Conservation (phyloP, 2,113 vertebrate genomes). For the Xiphophorus couchianus region DNA sequence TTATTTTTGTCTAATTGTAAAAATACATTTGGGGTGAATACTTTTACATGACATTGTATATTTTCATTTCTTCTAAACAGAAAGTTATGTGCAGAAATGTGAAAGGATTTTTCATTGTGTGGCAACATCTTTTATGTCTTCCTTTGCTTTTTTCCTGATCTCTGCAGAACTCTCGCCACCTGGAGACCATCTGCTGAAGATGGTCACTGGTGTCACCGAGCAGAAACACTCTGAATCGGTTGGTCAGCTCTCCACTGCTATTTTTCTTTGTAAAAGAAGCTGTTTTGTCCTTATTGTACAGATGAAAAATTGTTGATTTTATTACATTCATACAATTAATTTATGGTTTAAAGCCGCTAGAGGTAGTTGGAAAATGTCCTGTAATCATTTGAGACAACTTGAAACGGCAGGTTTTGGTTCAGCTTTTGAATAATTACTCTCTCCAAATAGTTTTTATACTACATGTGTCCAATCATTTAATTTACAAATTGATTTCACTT, state of each 20-base stretch:
- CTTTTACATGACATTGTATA: not conserved
- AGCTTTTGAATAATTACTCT: too few relatives aligned
- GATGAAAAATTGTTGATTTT: not conserved
- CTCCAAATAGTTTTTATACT: too few relatives aligned
- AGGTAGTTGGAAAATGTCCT: not conserved
- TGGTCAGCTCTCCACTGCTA: conserved; percentile 12
- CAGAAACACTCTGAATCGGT: conserved; percentile 58
- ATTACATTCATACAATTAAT: not conserved
- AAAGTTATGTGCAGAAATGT: not conserved
- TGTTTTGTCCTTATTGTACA: not conserved
- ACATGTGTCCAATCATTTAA: too few relatives aligned
- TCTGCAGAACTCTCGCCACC: conserved; percentile 79
- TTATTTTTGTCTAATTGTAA: not conserved
- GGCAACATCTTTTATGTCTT: not conserved
- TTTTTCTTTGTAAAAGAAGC: not conserved
- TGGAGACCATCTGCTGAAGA: conserved; percentile 84
- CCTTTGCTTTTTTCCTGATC: conserved; percentile 3
- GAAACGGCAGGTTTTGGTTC: not conserved
- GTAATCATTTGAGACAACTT: not conserved
- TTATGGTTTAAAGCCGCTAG: not conserved
- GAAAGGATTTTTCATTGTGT: not conserved
- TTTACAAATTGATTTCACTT: too few relatives aligned
- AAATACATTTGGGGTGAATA: not conserved
- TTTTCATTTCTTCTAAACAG: not conserved
- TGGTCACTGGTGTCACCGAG: conserved; percentile 30